Base-by-base conservation (phyloP, 2,113 vertebrate species). In the Diadophis punctatus region DNA sequence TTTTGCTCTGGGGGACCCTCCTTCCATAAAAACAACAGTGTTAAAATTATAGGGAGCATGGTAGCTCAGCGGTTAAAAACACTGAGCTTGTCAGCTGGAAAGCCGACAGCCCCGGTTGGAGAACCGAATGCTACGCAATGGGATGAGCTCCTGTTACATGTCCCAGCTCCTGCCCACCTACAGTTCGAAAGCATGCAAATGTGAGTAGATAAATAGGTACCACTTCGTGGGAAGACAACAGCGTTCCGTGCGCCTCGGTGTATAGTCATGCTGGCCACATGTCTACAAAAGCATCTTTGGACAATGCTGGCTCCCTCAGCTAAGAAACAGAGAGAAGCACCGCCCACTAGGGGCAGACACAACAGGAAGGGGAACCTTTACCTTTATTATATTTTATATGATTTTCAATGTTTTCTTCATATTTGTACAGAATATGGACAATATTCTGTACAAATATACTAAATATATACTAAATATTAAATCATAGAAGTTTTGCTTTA, bases 191-290 rank as follows among this genome's bases (percentile, higher is more conserved):
- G 16, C n/a, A 74, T 20, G 68, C n/a, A 16, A 39, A 74, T 39
- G 16, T 2, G 16, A 39, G n/a, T 74, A 39, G 6, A n/a, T n/a
- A 68, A 74, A 39, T 34, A 74, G n/a, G 16, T 74, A 74, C 68
- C 68, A 39, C n/a, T 74, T 74, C 2, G 2, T 74, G 30, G 68
- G 68, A 34, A 39, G 6, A 39, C 16, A 68, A 68, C 30, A 68
- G 1, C 1, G 30, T 68, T 68, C 60, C 4, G 0, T 16, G 12
- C 12, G 1, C 30, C 27, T 68, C 2, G 0, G 30, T n/a, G 4
- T 39, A 14, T n/a, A 74, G 63, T n/a, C 63, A 34, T 18, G 63
- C 12, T 8, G 14, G 14, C n/a, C n/a, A 34, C n/a, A 34, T n/a
- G 63, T n/a, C 63, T 30, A 68, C 30, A n/a, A n/a, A 74, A 18